Conservation (phyloP, 2,113 vertebrate genomes). For the Microcebus jonahi region DNA sequence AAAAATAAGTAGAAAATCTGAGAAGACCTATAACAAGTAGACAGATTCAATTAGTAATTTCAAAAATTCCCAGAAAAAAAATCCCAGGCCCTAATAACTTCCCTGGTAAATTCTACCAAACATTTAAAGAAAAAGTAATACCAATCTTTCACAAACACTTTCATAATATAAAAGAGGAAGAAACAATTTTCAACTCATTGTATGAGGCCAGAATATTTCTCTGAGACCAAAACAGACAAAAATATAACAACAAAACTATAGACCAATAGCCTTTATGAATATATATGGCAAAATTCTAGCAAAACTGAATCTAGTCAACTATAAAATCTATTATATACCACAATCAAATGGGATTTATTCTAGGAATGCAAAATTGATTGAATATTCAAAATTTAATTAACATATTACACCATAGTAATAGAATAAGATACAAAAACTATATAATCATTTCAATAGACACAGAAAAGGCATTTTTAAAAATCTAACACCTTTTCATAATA, state of each 20-base stretch:
- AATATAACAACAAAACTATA: neutral
- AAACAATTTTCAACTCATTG: neutral
- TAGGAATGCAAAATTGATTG: neutral
- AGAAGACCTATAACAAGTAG: neutral
- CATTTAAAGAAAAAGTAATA: neutral
- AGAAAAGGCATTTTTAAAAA: neutral
- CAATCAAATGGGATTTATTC: neutral
- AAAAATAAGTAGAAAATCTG: neutral
- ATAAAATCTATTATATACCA: neutral
- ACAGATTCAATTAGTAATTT: neutral
- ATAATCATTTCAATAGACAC: neutral
- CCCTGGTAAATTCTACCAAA: neutral
- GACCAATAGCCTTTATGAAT: neutral
- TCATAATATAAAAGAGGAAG: neutral
- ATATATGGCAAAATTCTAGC: neutral
- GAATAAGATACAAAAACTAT: neutral
- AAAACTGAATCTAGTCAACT: neutral
- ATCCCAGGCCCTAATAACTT: neutral
- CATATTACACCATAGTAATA: neutral
- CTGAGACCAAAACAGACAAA: neutral
- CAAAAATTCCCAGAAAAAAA: neutral
- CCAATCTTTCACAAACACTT: neutral
- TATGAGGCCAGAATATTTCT: neutral
- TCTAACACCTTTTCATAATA: neutral
- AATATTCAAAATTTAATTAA: neutral